Percentiles rank a stretch among this genome's conserved stretches.
Evolutionary conservation across 2,888 invertebrate genomes (phyloP).

Genomic region (Miltochrista miniata): DNA sequence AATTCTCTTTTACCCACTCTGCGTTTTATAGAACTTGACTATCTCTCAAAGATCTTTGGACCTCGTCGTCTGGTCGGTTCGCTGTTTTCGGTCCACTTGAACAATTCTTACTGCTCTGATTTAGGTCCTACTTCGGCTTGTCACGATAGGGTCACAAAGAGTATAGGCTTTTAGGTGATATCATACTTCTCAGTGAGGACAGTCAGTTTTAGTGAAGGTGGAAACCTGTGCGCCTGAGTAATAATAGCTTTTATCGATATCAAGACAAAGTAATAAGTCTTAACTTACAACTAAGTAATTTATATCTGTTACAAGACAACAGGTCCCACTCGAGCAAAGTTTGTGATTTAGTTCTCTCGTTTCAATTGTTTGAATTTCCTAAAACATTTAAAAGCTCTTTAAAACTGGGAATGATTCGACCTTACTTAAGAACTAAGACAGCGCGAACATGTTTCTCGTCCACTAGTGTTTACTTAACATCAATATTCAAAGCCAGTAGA

Average conservation of each 20-base stretch:
- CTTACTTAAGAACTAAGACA: constrained; percentile 38
- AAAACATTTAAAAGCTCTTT: constrained; percentile 34
- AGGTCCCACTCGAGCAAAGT: constrained; percentile 26
- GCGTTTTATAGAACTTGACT: too few species aligned
- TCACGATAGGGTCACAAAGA: too few species aligned
- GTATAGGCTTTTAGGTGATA: too few species aligned
- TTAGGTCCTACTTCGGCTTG: too few species aligned
- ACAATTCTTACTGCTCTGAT: too few species aligned
- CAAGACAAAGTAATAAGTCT: constrained; percentile 19
- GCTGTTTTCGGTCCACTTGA: too few species aligned
- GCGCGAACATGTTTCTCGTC: constrained; percentile 32
- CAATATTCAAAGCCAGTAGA: constrained; percentile 70
- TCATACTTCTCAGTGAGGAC: too few species aligned
- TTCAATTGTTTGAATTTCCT: constrained; percentile 29
- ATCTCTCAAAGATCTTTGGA: too few species aligned
- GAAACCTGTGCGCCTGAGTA: too few species aligned
- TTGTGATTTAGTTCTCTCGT: constrained; percentile 37
- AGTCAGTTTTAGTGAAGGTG: too few species aligned
- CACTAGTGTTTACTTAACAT: constrained; percentile 59
- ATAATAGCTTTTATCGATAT: not conserved
- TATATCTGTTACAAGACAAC: constrained; percentile 33
- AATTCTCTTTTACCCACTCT: too few species aligned
- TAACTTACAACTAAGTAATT: constrained; percentile 29
- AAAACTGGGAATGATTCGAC: constrained; percentile 35
- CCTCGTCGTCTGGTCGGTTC: too few species aligned